phyloP scores from a whole-genome alignment of 2,888 invertebrate species.

The Ornithoptera alexandrae region DNA sequence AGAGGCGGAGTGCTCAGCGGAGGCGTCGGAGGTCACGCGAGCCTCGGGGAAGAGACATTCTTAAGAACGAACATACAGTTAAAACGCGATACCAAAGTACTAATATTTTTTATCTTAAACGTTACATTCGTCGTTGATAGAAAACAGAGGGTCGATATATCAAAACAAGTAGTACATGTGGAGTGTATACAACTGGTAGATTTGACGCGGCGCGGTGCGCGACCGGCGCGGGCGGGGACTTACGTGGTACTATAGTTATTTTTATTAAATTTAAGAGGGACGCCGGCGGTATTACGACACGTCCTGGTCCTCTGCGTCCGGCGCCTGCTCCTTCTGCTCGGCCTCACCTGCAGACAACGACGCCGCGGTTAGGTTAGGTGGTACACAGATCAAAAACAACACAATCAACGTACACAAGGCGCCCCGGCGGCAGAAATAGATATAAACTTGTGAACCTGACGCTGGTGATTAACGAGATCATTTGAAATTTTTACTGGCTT shows the following conservation, averaged over 20 bases:
- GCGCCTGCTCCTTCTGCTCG: slow-evolving; percentile 94
- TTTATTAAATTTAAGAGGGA: slow-evolving; percentile 72
- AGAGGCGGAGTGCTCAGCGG: slow-evolving; percentile 43
- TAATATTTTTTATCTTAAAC: slow-evolving; percentile 57
- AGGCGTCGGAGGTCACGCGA: slow-evolving; percentile 37
- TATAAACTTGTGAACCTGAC: no score
- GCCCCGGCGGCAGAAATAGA: no score
- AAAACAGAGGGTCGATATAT: slow-evolving; percentile 67
- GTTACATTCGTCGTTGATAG: slow-evolving; percentile 61
- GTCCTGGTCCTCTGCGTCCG: slow-evolving; percentile 97
- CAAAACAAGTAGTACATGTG: slow-evolving; percentile 66
- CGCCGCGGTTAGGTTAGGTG: not conserved
- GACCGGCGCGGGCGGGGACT: slow-evolving; percentile 59
- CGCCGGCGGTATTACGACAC: slow-evolving; percentile 89
- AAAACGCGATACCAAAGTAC: slow-evolving; percentile 76
- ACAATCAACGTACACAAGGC: no score
- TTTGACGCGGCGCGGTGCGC: slow-evolving; percentile 43
- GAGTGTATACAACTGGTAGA: slow-evolving; percentile 59
- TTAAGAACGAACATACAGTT: slow-evolving; percentile 59
- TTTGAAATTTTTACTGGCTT: no score
- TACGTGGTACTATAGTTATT: slow-evolving; percentile 77
- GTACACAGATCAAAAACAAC: no score
- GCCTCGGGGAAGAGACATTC: slow-evolving; percentile 59
- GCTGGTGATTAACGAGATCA: no score
- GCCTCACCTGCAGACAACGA: slow-evolving; percentile 83